Evolutionary conservation across 2,797 vertebrate genomes (phyloP).

Genomic region (Linurgus olivaceus): DNA sequence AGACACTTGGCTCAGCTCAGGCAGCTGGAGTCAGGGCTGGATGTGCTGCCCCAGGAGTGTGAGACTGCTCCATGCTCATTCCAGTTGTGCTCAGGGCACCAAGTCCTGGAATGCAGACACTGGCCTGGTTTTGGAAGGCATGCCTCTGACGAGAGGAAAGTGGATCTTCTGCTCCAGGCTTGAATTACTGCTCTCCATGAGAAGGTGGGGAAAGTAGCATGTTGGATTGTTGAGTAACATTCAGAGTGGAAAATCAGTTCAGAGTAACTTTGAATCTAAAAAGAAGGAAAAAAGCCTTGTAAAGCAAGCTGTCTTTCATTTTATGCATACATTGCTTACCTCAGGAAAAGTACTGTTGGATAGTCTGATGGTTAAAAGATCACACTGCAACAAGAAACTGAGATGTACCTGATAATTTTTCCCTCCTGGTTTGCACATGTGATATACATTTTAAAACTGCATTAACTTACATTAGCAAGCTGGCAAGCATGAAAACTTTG

Average conservation of each 20-base stretch:
- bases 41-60: neutral
- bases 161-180: neutral
- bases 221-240: neutral
- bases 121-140: neutral
- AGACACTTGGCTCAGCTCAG: neutral
- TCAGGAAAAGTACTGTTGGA: neutral
- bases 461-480: neutral
- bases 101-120: neutral
- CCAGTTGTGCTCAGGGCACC: neutral
- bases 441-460: neutral
- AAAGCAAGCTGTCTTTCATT: neutral
- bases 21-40: neutral
- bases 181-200: neutral
- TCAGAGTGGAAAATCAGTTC: neutral
- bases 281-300: neutral
- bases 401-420: neutral
- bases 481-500: neutral
- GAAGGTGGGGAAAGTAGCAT: neutral
- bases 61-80: neutral
- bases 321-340: rapidly evolving
- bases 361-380: neutral
- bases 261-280: neutral
- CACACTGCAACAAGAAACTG: neutral
- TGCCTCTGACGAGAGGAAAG: neutral
- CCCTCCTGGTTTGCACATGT: neutral